Evolutionary conservation across 2,888 invertebrate genomes (phyloP), one percentile per base, ranked within the genome.

Genomic region (Brenthis daphne): DNA sequence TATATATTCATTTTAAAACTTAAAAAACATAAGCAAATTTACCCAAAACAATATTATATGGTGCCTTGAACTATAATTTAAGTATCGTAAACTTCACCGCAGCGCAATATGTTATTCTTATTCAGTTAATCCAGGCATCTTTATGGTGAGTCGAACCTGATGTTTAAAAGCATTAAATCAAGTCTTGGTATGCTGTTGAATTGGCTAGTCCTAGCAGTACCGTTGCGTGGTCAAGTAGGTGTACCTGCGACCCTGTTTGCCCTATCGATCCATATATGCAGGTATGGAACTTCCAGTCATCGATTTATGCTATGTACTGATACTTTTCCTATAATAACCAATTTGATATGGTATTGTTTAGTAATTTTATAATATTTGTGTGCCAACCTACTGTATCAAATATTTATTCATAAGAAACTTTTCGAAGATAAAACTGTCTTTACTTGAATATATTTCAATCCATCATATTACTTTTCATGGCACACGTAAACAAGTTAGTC

Each of bases 241-340:
- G 82, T 81, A 85, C 83, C 84, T 85, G 79, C 85, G 89, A 88
- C 89, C 86, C 85, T 82, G 78, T 75, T 79, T 83, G 85, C 86
- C 88, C 88, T 88, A 88, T 88, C 89, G 88, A 88, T 87, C 89
- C 86, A 84, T 85, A 85, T 85, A 85, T 80, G 76, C 80, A 79
- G 73, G 73, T 68, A 72, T 65, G 60, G 68, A 66, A 68, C 65
- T 70, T 64, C 64, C 64, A 67, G 5, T 20, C 55, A 64, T 67
- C 67, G 67, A 67, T 67, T 67, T 29, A 54, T 61, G 55, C 13
- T 54, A 37, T 63, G 8, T 11, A 48, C 16, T 16, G 20, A 1
- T 20, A 20, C 0, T 29, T 60, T 47, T 16, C 51, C 6, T 16
- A 11, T 53, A n/a, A 4, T 53, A 16, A 11, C n/a, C 14, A n/a